Percentiles rank a stretch among this genome's conserved stretches.
Evolutionary conservation across 1,140 invertebrate species (phyloP).

Genomic region (Drosophila seguyi): DNA sequence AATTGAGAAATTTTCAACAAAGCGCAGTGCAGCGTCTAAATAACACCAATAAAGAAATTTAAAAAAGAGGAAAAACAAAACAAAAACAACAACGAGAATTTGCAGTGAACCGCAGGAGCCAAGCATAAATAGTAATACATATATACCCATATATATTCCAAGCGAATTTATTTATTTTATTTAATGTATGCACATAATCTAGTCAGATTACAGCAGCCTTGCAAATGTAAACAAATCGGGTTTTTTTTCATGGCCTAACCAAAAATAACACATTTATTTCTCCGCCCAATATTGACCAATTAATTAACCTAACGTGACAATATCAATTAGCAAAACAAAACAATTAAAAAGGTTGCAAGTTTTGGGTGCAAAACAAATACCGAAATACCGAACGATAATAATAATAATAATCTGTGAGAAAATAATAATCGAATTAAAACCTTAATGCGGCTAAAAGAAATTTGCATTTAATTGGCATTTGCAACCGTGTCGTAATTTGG

Average conservation of each 20-base stretch:
- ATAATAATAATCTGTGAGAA: constrained; percentile 5
- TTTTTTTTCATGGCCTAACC: not conserved
- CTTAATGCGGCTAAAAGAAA: constrained; percentile 7
- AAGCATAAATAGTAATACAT: constrained; percentile 26
- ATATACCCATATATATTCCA: too few relatives aligned
- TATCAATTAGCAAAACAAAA: constrained; percentile 25
- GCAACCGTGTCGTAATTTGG: constrained; percentile 7
- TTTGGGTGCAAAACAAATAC: not conserved
- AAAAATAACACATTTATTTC: constrained; percentile 16
- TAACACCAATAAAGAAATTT: constrained; percentile 6
- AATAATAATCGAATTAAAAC: constrained; percentile 7
- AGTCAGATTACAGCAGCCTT: not conserved
- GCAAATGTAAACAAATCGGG: constrained; percentile 29
- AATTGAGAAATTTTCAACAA: constrained; percentile 38
- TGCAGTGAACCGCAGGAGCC: constrained; percentile 9
- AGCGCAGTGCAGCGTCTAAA: constrained; percentile 9
- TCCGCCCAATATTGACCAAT: constrained; percentile 10
- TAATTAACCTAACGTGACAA: constrained; percentile 26
- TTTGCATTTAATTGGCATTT: constrained; percentile 13
- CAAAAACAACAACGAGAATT: constrained; percentile 1
- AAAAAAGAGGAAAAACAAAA: not conserved
- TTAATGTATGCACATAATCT: constrained; percentile 1
- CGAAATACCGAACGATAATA: constrained; percentile 7
- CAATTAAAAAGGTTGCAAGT: constrained; percentile 3
- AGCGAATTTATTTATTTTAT: constrained; percentile 2